Percentiles rank a stretch among this genome's conserved stretches.
These are phyloP conservation scores for Otus scops DNA, from an alignment of 2,797 vertebrate species.

Conservation along the genomic window DNA sequence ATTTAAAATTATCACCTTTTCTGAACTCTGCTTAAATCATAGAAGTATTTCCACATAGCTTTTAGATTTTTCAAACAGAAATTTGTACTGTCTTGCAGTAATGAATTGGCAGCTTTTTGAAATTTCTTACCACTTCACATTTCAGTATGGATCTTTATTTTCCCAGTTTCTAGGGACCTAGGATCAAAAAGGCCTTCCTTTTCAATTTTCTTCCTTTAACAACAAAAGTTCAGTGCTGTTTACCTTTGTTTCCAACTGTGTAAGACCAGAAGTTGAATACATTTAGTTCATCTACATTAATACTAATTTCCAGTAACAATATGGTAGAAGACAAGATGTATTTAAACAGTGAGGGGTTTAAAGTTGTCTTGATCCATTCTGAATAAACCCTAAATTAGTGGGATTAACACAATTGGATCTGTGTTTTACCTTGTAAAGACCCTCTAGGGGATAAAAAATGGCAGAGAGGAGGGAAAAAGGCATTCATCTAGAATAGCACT, in stretches of 20 bases:
- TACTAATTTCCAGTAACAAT: neutral
- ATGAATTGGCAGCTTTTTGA: neutral
- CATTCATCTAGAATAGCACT: neutral
- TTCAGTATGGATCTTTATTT: neutral
- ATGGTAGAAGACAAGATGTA: neutral
- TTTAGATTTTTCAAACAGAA: neutral
- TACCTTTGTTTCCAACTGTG: neutral
- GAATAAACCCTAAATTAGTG: neutral
- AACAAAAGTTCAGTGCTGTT: neutral
- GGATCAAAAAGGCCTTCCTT: neutral
- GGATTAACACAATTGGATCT: neutral
- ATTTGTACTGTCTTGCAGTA: neutral
- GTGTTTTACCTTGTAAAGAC: constrained; percentile 12
- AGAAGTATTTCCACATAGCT: neutral
- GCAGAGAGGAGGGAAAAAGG: neutral
- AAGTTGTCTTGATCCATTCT: neutral
- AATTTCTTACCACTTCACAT: neutral
- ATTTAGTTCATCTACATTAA: neutral
- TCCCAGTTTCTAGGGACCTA: neutral
- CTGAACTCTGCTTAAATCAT: neutral
- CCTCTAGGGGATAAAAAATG: neutral
- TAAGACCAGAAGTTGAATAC: neutral
- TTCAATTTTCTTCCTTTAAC: neutral
- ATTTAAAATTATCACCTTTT: neutral
- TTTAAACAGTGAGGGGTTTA: neutral